Percentiles rank a stretch among this genome's conserved stretches.
phyloP scores from a whole-genome alignment of 1,140 invertebrate species.

The Kradibia gibbosae region DNA sequence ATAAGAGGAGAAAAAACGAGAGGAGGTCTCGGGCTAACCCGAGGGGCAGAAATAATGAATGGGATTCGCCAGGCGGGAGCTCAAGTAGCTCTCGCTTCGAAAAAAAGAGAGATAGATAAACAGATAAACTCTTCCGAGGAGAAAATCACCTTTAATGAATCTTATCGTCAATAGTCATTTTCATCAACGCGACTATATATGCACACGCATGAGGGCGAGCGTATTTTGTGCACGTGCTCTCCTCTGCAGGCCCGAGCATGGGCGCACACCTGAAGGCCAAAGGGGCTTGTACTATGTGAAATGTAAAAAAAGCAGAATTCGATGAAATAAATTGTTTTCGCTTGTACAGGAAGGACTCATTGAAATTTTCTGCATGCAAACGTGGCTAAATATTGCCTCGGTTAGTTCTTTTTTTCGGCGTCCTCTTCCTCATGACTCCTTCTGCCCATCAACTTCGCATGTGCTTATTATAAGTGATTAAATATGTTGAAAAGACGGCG shows the following conservation, averaged over 20 bases:
- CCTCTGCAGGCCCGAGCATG: no score
- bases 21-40: slow-evolving; percentile 19
- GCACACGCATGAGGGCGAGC: not conserved
- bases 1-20: slow-evolving; percentile 1
- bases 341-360: not conserved
- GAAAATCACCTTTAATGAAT: slow-evolving; percentile 37
- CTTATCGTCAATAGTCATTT: slow-evolving; percentile 43
- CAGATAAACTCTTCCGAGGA: slow-evolving; percentile 6
- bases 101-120: slow-evolving; percentile 7
- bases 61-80: slow-evolving; percentile 38
- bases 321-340: slow-evolving; percentile 42
- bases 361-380: slow-evolving; percentile 35
- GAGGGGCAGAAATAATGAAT: slow-evolving; percentile 48
- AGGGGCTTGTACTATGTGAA: not conserved
- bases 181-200: slow-evolving; percentile 8
- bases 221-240: no score
- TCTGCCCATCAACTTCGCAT: not conserved
- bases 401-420: slow-evolving; percentile 4
- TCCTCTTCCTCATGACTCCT: not conserved
- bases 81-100: slow-evolving; percentile 18
- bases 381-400: slow-evolving; percentile 18
- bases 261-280: not conserved
- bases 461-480: slow-evolving; percentile 48
- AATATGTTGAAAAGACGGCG: slow-evolving; percentile 36
- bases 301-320: not conserved